Evolutionary conservation across 2,888 invertebrate species (phyloP).

Genomic region (Oligia strigilis): DNA sequence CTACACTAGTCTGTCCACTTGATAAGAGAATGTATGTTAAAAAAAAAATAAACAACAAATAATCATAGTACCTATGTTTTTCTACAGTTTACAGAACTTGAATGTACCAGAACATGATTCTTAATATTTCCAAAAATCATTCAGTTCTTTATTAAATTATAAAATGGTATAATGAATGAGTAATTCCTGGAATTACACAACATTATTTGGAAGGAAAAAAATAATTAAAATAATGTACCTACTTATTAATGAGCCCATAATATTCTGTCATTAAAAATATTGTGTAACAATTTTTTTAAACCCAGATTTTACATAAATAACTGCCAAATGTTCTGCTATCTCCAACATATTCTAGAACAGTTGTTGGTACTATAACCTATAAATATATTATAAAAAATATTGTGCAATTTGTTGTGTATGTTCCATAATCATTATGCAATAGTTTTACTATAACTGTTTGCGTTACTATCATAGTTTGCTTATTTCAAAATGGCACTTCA

Average conservation of each 20-base stretch:
- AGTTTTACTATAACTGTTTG: slow-evolving; percentile 43
- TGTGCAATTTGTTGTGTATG: slow-evolving; percentile 45
- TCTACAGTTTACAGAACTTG: neutral
- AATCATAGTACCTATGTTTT: neutral
- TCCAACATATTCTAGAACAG: neutral
- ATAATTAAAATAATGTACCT: slow-evolving; percentile 5
- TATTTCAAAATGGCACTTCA: slow-evolving; percentile 50
- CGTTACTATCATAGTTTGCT: slow-evolving; percentile 34
- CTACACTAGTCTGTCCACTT: neutral
- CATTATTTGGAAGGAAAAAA: neutral
- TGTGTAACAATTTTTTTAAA: slow-evolving; percentile 25
- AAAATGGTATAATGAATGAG: neutral
- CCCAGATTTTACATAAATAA: neutral
- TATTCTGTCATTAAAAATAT: slow-evolving; percentile 9
- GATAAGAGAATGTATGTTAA: neutral
- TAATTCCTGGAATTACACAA: neutral
- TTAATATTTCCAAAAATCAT: neutral
- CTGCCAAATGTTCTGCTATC: slow-evolving; percentile 8
- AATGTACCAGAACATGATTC: slow-evolving; percentile 9
- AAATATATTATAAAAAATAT: slow-evolving; percentile 40
- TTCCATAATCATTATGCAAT: slow-evolving; percentile 56
- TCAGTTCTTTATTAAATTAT: neutral
- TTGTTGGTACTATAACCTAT: slow-evolving; percentile 1
- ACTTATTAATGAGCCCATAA: neutral
- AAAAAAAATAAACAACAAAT: neutral